Base-by-base conservation (phyloP, 2,113 vertebrate genomes). In the Asarcornis scutulata region DNA sequence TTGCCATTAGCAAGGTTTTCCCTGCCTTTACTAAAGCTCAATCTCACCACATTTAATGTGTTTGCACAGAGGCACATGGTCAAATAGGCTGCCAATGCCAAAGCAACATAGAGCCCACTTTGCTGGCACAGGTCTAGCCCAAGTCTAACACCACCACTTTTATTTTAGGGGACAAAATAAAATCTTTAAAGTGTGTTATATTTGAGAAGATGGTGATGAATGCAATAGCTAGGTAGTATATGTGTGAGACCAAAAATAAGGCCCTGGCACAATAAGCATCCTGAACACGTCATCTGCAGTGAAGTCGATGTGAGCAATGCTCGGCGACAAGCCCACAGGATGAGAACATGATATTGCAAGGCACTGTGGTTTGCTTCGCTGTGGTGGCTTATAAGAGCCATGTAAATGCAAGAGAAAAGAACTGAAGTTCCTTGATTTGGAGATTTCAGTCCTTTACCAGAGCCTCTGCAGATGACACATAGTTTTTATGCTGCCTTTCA, bases 241-340 rank as follows among this genome's bases (percentile, higher is more conserved):
- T 6, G 1, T 18, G 26, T 38, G 46, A 82, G 26, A 66, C 17
- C 11, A 76, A 48, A 80, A 89, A 77, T 31, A 60, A 85, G 55
- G 18, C 18, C 56, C 34, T 11, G 5, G 18, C 42, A 40, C n/a
- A 72, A 31, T 26, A 77, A n/a, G 13, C 38, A 50, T 56, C 34
- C 80, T 66, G 34, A 46, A 71, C 17, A 23, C 31, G 11, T 23
- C 16, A 20, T 59, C 32, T 74, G 8, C 10, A 4, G 4, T 50
- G 52, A 77, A 76, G 59, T 31, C 7, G 7, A 23, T 2, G 18
- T 48, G 52, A 60, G 31, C 34, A 20, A 42, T n/a, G 38, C 11
- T 10, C 1, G 1, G 29, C 63, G 55, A 44, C 46, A 13, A 20
- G 46, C 34, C 58, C 31, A 7, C 1, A 0, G 16, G 36, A 31